Conservation (phyloP, 2,113 vertebrate genomes). For the Actenoides lindsayi region DNA sequence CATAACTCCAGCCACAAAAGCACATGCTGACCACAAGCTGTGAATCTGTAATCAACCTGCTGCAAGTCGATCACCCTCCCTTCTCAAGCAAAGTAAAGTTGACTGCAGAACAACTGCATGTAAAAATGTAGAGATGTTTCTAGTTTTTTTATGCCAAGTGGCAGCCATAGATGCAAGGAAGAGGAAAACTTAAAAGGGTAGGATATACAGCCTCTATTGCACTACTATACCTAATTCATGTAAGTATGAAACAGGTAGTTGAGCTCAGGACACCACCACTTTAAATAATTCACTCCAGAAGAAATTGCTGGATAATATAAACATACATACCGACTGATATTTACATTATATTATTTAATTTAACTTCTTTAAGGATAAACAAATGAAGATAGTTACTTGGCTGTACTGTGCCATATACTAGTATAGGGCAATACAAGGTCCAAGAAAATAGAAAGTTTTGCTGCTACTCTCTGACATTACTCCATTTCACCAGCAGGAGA, state of each 20-base stretch:
- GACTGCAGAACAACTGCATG: not conserved
- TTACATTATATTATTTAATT: not conserved
- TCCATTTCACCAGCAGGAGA: not conserved
- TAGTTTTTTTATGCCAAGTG: not conserved
- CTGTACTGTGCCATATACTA: not conserved
- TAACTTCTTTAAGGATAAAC: not conserved
- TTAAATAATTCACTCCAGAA: not conserved
- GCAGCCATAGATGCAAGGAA: not conserved
- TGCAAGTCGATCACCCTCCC: not conserved
- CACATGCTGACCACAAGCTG: rapidly evolving
- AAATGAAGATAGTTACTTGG: not conserved
- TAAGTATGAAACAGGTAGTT: not conserved
- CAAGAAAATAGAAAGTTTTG: not conserved
- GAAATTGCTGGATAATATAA: not conserved
- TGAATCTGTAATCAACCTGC: not conserved
- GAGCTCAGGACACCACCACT: not conserved
- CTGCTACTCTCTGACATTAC: not conserved
- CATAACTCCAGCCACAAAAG: not conserved
- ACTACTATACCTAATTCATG: rapidly evolving
- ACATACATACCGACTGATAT: not conserved
- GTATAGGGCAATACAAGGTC: not conserved
- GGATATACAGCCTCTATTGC: not conserved
- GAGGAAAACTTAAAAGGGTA: not conserved
- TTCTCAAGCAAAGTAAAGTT: not conserved
- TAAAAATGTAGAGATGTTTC: not conserved